Conservation (phyloP, 2,797 vertebrate genomes). For the Semotilus atromaculatus region DNA sequence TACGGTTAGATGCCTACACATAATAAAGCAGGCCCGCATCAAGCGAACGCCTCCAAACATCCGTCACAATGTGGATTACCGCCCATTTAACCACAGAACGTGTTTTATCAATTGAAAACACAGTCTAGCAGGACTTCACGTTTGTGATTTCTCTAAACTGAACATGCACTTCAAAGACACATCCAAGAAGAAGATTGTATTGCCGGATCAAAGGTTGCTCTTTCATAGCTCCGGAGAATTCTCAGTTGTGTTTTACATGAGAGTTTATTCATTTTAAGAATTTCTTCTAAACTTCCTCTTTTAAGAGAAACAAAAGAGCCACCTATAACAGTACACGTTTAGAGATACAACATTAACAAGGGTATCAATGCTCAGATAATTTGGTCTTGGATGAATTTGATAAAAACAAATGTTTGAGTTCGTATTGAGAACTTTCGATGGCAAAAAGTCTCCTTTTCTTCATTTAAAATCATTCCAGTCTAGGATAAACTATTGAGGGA, state of each 20-base stretch:
- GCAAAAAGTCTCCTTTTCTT: not conserved
- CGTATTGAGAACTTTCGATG: not conserved
- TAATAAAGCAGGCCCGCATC: not conserved
- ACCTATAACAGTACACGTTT: not conserved
- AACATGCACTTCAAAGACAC: not conserved
- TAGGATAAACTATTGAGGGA: too few relatives aligned
- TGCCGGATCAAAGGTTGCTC: not conserved
- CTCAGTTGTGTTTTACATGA: not conserved
- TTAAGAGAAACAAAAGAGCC: not conserved
- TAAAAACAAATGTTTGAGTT: not conserved
- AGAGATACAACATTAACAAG: not conserved
- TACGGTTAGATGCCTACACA: not conserved
- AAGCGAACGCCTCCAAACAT: not conserved
- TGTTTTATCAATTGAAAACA: conserved; percentile 6
- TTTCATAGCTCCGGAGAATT: not conserved
- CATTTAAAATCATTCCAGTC: not conserved
- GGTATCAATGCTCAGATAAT: not conserved
- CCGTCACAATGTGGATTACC: not conserved
- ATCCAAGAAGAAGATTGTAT: not conserved
- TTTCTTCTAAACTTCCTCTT: not conserved
- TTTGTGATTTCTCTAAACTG: not conserved
- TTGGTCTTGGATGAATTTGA: not conserved
- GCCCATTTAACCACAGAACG: not conserved
- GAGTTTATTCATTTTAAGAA: not conserved
- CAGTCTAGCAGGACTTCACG: not conserved